phyloP scores from a whole-genome alignment of 2,888 invertebrate genomes.

The Tetrapedia diversipes region DNA sequence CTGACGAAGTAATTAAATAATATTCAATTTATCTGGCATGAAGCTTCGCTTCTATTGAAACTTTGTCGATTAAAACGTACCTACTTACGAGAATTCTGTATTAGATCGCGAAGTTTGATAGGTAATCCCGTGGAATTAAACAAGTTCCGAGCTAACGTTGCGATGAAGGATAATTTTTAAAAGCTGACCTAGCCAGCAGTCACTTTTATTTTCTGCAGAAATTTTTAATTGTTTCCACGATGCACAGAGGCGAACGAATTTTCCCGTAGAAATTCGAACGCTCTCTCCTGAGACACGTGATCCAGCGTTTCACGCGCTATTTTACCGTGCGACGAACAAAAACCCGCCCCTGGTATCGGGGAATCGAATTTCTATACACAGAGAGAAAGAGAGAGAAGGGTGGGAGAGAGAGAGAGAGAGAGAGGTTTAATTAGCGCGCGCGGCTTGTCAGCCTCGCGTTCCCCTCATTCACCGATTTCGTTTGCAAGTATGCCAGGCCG shows the following conservation, averaged over 20 bases:
- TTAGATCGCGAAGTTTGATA: too few species aligned
- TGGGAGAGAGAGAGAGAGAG: too few species aligned
- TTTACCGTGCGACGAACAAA: constrained; percentile 27
- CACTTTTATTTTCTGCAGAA: too few species aligned
- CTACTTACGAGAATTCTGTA: too few species aligned
- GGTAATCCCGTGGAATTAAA: too few species aligned
- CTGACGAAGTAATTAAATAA: too few species aligned
- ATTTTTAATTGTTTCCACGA: neutral
- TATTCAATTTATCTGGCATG: too few species aligned
- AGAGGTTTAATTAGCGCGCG: constrained; percentile 49
- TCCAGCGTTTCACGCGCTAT: constrained; percentile 20
- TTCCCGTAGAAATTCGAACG: neutral
- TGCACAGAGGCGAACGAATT: neutral
- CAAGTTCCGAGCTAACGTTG: too few species aligned
- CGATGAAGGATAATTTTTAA: too few species aligned
- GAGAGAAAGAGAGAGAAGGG: too few species aligned
- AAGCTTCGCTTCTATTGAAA: too few species aligned
- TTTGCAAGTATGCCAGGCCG: constrained; percentile 36
- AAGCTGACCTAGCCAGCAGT: neutral
- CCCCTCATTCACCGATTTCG: constrained; percentile 37
- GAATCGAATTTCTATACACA: constrained; percentile 52
- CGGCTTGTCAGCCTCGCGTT: constrained; percentile 33
- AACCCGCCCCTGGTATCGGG: constrained; percentile 34
- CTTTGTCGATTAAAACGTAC: too few species aligned
- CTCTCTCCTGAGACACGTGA: constrained; percentile 8